Percentiles rank a stretch among this genome's conserved stretches.
These are phyloP conservation scores for Arion vulgaris DNA, from an alignment of 1,140 invertebrate species.

Conservation along the genomic window DNA sequence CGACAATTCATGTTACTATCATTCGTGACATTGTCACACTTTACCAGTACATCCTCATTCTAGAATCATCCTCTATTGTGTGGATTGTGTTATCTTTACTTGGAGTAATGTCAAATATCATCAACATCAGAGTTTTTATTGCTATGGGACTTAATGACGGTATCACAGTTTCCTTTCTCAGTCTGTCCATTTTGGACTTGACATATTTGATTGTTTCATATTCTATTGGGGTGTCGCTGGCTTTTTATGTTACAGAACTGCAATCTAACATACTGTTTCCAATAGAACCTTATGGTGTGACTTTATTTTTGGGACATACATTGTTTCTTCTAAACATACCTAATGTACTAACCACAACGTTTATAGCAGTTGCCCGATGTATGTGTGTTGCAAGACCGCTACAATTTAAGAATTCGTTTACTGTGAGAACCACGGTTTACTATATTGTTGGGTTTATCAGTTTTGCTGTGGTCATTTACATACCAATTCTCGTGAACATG, in stretches of 20 bases:
- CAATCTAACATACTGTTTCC: neutral
- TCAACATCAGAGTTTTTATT: too few relatives aligned
- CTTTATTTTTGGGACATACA: neutral
- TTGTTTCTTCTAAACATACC: neutral
- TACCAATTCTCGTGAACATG: neutral
- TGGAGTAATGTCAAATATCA: too few relatives aligned
- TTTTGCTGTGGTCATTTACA: neutral
- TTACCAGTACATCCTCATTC: neutral
- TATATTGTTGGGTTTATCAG: neutral
- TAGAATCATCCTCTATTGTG: neutral
- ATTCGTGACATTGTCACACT: neutral
- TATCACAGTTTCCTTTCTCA: slow-evolving; percentile 6
- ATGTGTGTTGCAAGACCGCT: too few relatives aligned
- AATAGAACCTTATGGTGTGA: neutral
- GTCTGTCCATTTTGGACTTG: neutral
- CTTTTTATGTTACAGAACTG: neutral
- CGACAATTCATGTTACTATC: too few relatives aligned
- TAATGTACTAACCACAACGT: neutral
- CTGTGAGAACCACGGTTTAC: neutral
- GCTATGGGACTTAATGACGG: too few relatives aligned
- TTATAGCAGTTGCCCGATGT: too few relatives aligned
- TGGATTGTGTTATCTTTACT: too few relatives aligned
- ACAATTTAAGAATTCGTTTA: neutral
- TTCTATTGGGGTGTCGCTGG: neutral
- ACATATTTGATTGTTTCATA: neutral